Base-by-base conservation (phyloP, 2,113 vertebrate genomes). In the Sebastes fasciatus region DNA sequence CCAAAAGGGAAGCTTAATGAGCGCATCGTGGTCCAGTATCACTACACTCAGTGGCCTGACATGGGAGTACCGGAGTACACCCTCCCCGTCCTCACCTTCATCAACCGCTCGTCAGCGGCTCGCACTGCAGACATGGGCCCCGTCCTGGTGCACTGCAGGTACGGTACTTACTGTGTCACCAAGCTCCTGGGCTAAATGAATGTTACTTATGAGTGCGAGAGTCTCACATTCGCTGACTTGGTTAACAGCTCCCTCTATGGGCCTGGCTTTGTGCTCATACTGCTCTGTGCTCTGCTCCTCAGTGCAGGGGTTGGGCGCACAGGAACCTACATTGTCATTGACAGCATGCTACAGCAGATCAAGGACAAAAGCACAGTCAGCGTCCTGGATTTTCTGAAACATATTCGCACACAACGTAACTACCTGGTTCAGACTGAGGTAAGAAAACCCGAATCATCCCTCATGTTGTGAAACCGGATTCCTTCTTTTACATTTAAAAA, bases 381-480 rank as follows among this genome's bases (percentile, higher is more conserved):
- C n/a, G 96, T 98, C 94, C 96, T 99, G 93, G 98, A 98, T 74
- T 99, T 99, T 92, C 97, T 99, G 94, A 99, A 99, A 95, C 98
- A 99, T 89, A 99, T 99, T 95, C 97, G 98, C 94, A 99, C 98
- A 86, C 98, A 99, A 96, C 97, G 98, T 69, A 99, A 99, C 97
- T 99, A 99, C 96, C 97, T 99, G 91, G 98, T 99, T 94, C 98
- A 99, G 95, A 99, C 98, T 13, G 98, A 99, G 98, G 98, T 99
- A 95, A 96, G 92, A 61, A 48, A 16, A 9, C n/a, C n/a, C 2
- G n/a, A 57, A 72, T 66, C 26, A 13, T 71, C 52, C 42, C 58
- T 65, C 54, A 19, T 23, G 19, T 55, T 19, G 69, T 67, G 67
- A 74, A 75, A 74, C 73, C 54, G 63, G 52, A 68, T 78, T 82